Evolutionary conservation across 2,888 invertebrate species (phyloP).

Genomic region (Clivina fossor): DNA sequence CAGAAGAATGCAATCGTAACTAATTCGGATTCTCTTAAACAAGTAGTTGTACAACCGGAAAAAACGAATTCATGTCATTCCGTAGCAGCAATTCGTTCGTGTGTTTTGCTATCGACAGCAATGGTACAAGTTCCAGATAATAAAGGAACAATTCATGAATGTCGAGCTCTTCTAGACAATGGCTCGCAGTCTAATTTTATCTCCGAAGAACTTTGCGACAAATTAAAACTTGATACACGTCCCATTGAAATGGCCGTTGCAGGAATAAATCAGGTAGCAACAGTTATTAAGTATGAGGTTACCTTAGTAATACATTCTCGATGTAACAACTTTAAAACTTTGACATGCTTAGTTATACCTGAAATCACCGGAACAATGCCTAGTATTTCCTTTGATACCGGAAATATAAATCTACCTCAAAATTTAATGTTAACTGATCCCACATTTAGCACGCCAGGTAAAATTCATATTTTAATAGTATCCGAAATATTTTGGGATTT

Average conservation of each 20-base stretch:
- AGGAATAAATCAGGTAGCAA: not conserved
- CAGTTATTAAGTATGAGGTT: not conserved
- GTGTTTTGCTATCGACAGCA: no score
- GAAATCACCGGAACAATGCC: not conserved
- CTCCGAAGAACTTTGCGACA: no score
- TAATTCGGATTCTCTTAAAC: no score
- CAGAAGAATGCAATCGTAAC: no score
- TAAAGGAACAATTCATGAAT: no score
- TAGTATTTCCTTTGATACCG: slow-evolving; percentile 4
- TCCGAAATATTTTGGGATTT: slow-evolving; percentile 4
- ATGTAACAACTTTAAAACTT: slow-evolving; percentile 4
- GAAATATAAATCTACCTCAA: not conserved
- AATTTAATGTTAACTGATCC: no score
- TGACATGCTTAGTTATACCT: not conserved
- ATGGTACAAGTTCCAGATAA: no score
- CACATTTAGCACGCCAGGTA: slow-evolving; percentile 2
- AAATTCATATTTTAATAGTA: not conserved
- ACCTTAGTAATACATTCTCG: slow-evolving; percentile 2
- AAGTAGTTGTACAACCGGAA: no score
- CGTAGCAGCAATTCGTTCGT: no score
- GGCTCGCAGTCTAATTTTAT: no score
- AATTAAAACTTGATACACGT: not conserved
- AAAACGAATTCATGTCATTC: no score
- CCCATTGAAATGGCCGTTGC: not conserved
- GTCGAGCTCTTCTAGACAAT: no score